Base-by-base conservation (phyloP, 1,140 invertebrate genomes). In the Drosophila nebulosa region DNA sequence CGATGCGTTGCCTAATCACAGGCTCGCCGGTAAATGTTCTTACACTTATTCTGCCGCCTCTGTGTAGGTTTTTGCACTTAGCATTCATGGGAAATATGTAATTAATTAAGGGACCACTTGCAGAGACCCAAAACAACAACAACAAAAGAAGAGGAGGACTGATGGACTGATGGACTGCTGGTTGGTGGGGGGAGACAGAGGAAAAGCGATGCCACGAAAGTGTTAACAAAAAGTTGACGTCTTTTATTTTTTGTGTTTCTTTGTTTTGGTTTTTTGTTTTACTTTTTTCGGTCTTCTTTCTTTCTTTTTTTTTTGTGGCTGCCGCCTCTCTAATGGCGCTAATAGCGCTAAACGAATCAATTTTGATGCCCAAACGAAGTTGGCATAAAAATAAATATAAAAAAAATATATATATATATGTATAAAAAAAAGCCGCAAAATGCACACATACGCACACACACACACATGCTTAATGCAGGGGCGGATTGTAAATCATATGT, bases 331-430 rank as follows among this genome's bases (percentile, higher is more conserved):
- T 74, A 78, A 78, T 81, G 74, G 78, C 81, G 81, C 81, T 86
- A 86, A 86, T 86, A 86, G 72, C 74, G 81, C 81, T 86, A 88
- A 86, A 86, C 64, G 78, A 86, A 86, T 86, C 83, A 86, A 88
- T 85, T 85, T 74, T 36, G 60, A 64, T 62, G 61, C 62, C 74
- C 39, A 70, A 80, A 70, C 58, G 79, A 64, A 64, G 64, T 61
- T 62, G 57, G 53, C 67, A 58, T 58, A 58, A 58, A 36, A 58
- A 36, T 46, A 46, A 46, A 46, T 46, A 46, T 46, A 46, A 46
- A 46, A 46, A 46, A 46, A 16, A 9, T 1, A 14, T 6, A 46
- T 10, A 42, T 18, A 46, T 46, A 46, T 46, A 46, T 36, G n/a
- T n/a, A 57, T 9, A 62, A 70, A 77, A 86, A 77, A 81, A 66